These are phyloP conservation scores for Cheumatopsyche charites DNA, from an alignment of 1,140 invertebrate genomes.

Conservation along the genomic window DNA sequence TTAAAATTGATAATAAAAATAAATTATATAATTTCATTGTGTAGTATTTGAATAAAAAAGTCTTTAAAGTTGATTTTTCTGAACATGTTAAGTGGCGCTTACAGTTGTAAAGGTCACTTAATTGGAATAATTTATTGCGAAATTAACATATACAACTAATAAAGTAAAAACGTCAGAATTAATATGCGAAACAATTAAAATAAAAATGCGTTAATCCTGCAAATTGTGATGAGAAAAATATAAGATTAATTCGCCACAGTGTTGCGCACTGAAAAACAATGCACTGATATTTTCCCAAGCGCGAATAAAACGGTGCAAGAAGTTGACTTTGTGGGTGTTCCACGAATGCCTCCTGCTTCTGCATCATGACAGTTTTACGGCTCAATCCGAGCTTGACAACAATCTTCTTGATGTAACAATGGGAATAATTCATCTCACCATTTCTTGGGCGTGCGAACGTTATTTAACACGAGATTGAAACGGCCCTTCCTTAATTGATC, in stretches of 20 bases:
- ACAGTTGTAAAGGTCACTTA: too few relatives aligned
- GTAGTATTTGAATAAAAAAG: too few relatives aligned
- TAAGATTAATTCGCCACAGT: neutral
- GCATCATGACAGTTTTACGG: conserved; percentile 27
- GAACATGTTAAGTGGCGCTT: too few relatives aligned
- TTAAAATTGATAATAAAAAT: too few relatives aligned
- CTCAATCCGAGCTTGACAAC: conserved; percentile 29
- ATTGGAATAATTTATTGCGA: too few relatives aligned
- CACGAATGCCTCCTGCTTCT: conserved; percentile 18
- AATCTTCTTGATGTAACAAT: conserved; percentile 8
- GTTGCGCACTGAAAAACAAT: conserved; percentile 3
- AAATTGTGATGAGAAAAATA: conserved; percentile 19
- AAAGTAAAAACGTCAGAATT: too few relatives aligned
- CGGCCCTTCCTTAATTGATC: conserved; percentile 17
- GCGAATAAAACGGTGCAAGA: conserved; percentile 8
- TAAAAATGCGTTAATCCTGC: neutral
- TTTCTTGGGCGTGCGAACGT: conserved; percentile 5
- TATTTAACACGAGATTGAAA: conserved; percentile 7
- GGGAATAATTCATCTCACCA: conserved; percentile 6
- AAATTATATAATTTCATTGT: too few relatives aligned
- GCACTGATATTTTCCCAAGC: conserved; percentile 28
- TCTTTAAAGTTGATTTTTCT: too few relatives aligned
- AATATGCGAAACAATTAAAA: too few relatives aligned
- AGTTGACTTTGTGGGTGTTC: conserved; percentile 10
- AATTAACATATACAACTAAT: too few relatives aligned